Base-by-base conservation (phyloP, 2,888 invertebrate genomes). In the Aspidiotus rigidus region DNA sequence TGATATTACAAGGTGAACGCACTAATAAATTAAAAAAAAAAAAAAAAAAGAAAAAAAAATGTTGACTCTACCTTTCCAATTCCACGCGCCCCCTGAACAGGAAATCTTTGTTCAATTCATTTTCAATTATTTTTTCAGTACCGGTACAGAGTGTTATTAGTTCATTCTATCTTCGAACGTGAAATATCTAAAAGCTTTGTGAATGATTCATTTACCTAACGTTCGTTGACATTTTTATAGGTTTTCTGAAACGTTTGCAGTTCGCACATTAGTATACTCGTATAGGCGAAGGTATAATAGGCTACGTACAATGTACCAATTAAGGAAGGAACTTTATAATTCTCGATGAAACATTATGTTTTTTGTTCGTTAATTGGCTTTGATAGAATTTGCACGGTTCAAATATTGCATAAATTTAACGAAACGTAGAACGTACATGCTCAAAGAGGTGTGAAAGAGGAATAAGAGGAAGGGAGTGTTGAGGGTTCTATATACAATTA, bases 331-430 rank as follows among this genome's bases (percentile, higher is more conserved):
- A 49, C 49, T 49, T 49, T 49, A 28, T 28, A 28, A 28, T 49
- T n/a, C 49, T 6, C 2, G 11, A 49, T 49, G 10, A 11, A 49
- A 49, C 10, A 11, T 49, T 63, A 54, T 63, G 49, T 63, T 63
- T 49, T 53, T 39, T 16, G 49, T 63, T 63, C 40, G 63, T 63
- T 63, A 63, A 63, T 63, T 63, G 63, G 63, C 63, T 63, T 63
- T 63, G 63, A 49, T 63, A 28, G 39, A 63, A 63, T 63, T 63
- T 54, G 54, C 40, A 63, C 63, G 63, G 39, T 63, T 63, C 63
- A 53, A 63, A 53, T 63, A 28, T 40, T 55, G 28, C 54, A 63
- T 63, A 63, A 63, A 63, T 63, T 63, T 40, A 40, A 63, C 49
- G 63, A 28, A 28, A 28, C 28, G 28, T 28, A 28, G 28, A 28